phyloP scores from a whole-genome alignment of 92 coral and sea anemone genomes.

The Blastomussa wellsi region DNA sequence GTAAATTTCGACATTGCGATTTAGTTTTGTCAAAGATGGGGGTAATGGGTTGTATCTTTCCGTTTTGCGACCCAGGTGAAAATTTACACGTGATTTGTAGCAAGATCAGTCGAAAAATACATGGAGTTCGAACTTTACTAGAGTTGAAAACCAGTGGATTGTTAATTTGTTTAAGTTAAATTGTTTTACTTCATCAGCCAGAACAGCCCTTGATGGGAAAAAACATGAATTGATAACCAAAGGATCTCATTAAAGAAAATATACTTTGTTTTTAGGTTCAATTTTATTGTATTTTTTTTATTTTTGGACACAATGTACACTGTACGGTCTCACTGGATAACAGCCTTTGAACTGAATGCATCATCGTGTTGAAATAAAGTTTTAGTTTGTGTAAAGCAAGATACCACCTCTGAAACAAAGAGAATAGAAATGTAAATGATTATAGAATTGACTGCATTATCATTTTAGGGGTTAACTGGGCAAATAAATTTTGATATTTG shows the following conservation, averaged over 20 bases:
- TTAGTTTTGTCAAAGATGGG: neutral
- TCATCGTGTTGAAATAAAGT: neutral
- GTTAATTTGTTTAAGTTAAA: neutral
- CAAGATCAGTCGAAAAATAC: too few species aligned
- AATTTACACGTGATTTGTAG: neutral
- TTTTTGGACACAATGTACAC: too few species aligned
- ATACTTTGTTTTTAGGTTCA: too few species aligned
- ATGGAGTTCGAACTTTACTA: neutral
- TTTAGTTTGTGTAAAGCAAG: too few species aligned
- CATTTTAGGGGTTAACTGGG: too few species aligned
- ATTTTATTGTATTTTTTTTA: too few species aligned
- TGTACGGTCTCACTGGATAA: too few species aligned
- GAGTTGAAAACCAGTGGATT: neutral
- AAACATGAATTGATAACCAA: too few species aligned
- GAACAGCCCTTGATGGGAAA: neutral
- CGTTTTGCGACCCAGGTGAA: neutral
- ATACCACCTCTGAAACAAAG: neutral
- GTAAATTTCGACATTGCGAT: neutral
- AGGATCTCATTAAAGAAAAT: too few species aligned
- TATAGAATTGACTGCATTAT: too few species aligned
- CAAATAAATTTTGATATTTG: too few species aligned
- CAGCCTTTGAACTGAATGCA: neutral
- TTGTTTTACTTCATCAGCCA: neutral
- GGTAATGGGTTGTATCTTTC: neutral
- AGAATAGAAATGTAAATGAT: too few species aligned